phyloP scores from a whole-genome alignment of 2,888 invertebrate species.

The Xestia c-nigrum region DNA sequence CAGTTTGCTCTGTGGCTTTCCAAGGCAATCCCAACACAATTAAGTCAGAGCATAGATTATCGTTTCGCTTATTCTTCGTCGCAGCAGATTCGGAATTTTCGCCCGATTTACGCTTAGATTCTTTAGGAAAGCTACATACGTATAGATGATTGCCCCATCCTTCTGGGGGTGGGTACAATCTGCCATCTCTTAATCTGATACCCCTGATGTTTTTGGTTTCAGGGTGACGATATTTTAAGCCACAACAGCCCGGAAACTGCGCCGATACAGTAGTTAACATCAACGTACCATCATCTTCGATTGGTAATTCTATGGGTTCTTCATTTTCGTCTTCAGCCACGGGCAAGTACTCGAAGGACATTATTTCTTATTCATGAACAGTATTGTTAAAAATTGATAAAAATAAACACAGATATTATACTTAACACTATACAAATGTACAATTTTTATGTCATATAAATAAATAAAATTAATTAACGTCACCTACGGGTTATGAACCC shows the following conservation, averaged over 20 bases:
- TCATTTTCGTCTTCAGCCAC: constrained; percentile 99
- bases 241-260: constrained; percentile 99
- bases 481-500: constrained; percentile 90
- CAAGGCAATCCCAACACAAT: constrained; percentile 99
- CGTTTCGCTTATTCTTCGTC: constrained; percentile 98
- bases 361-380: constrained; percentile 90
- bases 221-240: constrained; percentile 98
- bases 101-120: constrained; percentile 98
- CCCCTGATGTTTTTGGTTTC: constrained; percentile 97
- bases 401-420: constrained; percentile 86
- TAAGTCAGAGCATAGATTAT: constrained; percentile 98
- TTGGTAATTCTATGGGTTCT: constrained; percentile 99
- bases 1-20: constrained; percentile 99
- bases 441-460: constrained; percentile 87
- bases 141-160: constrained; percentile 96
- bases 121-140: constrained; percentile 96
- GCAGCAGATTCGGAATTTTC: constrained; percentile 96
- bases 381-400: constrained; percentile 83
- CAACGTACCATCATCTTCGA: constrained; percentile 98
- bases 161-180: constrained; percentile 96
- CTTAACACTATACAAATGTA: constrained; percentile 89
- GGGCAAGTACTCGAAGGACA: constrained; percentile 94
- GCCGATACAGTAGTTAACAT: constrained; percentile 98
- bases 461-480: constrained; percentile 89
- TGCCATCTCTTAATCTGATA: constrained; percentile 97